Base-by-base conservation (phyloP, 2,888 invertebrate species). In the Psococerastis gibbosa region DNA sequence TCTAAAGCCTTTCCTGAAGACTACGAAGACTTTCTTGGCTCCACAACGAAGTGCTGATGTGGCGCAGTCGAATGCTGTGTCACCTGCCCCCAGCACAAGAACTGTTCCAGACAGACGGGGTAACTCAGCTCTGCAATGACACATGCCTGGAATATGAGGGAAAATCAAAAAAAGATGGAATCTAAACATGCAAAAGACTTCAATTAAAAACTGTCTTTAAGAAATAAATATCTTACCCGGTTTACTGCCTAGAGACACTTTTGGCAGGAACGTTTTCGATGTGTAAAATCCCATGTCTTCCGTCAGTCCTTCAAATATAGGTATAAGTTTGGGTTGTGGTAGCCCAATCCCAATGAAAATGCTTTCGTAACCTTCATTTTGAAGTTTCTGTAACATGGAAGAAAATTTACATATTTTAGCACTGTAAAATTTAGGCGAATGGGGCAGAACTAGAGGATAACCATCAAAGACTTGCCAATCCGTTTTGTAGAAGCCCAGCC, bases 41-140 rank as follows among this genome's bases (percentile, higher is more conserved):
- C 97, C 98, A 58, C 98, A 98, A 2, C 95, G 69, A 15, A 97
- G 63, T 0, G 94, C 92, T 0, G 95, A 94, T 0, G 97, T 98
- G 1, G 98, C 98, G 60, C 98, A 98, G 65, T 98, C 98, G 59
- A 98, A 97, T 0, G 98, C 98, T 0, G 98, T 98, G 60, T 98
- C 98, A 0, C 98, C 97, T 0, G 95, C 91, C 0, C 97, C 97
- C 31, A 98, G 63, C 0, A 98, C 95, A 46, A 98, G 75, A 9
- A 83, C 85, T 52, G 75, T 82, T 0, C 94, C 94, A 51, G 67
- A 61, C 5, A 97, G 59, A 35, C 68, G 61, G 0, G 95, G 95
- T 33, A 95, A 61, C 8, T 42, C 34, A 35, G 56, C 61, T 53
- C 78, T 79, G 57, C 88, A 88, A 2, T 71, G 69, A 58, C 94